phyloP scores from a whole-genome alignment of 2,797 vertebrate genomes.

The Cirrhinus mrigala region DNA sequence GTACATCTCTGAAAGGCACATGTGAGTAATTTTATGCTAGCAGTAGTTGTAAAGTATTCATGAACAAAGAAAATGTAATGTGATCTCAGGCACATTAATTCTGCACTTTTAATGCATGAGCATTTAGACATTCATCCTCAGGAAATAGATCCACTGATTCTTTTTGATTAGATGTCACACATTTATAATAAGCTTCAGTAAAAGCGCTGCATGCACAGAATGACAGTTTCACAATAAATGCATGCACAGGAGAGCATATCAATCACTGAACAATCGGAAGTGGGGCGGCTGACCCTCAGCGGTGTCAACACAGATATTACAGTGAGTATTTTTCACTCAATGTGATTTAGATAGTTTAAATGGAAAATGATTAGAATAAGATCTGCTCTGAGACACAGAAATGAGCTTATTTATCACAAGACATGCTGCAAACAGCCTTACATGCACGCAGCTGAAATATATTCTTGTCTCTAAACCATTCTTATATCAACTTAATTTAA shows the following conservation, averaged over 20 bases:
- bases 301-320: slow-evolving; percentile 44
- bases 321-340: slow-evolving; percentile 20
- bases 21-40: background rate
- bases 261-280: slow-evolving; percentile 37
- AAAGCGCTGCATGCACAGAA: background rate
- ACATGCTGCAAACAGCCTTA: slow-evolving; percentile 20
- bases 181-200: background rate
- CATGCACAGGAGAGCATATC: background rate
- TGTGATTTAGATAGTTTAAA: slow-evolving; percentile 51
- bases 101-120: background rate
- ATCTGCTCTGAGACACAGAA: slow-evolving; percentile 30
- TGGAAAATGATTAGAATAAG: slow-evolving; percentile 43
- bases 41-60: background rate
- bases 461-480: slow-evolving; percentile 28
- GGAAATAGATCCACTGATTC: background rate
- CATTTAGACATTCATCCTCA: background rate
- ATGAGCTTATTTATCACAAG: slow-evolving; percentile 25
- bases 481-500: slow-evolving; percentile 46
- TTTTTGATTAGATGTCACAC: slow-evolving; percentile 16
- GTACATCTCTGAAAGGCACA: background rate
- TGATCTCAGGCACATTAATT: background rate
- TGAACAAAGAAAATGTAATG: background rate
- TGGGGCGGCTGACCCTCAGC: slow-evolving; percentile 7
- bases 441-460: slow-evolving; percentile 14
- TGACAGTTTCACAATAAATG: background rate